A percentile compares a stretch with the other conserved stretches of the same genome.
Conservation (phyloP, 2,113 vertebrate genomes). For the Synodontis membranacea region DNA sequence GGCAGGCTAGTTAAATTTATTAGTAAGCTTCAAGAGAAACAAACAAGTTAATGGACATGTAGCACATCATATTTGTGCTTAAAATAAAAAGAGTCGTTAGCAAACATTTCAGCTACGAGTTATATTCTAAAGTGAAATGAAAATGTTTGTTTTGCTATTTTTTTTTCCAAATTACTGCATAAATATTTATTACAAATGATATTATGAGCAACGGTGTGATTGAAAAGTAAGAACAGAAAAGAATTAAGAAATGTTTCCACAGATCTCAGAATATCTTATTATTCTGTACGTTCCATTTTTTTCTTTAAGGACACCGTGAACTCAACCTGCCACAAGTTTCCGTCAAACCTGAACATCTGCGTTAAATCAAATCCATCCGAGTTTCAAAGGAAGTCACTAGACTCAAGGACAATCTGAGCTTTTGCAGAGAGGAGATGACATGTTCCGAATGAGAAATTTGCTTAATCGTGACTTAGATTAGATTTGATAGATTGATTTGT, state of each 20-base stretch:
- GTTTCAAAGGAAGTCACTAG: not conserved
- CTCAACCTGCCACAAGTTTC: not conserved
- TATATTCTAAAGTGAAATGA: not conserved
- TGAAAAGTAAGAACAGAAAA: not conserved
- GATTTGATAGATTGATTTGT: not conserved
- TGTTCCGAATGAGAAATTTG: not conserved
- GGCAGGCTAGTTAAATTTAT: not conserved
- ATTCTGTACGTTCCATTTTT: too few species aligned
- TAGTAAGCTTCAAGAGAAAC: not conserved
- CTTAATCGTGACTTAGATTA: not conserved
- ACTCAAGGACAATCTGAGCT: not conserved
- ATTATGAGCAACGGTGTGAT: not conserved
- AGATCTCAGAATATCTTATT: not conserved
- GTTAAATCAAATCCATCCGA: not conserved
- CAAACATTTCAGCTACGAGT: not conserved
- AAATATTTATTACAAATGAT: not conserved
- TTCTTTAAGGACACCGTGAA: not conserved
- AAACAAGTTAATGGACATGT: not conserved
- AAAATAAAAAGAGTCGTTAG: too few species aligned
- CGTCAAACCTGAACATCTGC: not conserved
- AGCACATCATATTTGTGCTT: not conserved
- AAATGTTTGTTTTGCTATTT: not conserved
- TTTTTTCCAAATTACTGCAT: not conserved
- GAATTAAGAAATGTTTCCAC: not conserved
- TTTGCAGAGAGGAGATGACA: too few species aligned